Evolutionary conservation across 2,888 invertebrate genomes (phyloP).

Genomic region (Apodemia duryi): DNA sequence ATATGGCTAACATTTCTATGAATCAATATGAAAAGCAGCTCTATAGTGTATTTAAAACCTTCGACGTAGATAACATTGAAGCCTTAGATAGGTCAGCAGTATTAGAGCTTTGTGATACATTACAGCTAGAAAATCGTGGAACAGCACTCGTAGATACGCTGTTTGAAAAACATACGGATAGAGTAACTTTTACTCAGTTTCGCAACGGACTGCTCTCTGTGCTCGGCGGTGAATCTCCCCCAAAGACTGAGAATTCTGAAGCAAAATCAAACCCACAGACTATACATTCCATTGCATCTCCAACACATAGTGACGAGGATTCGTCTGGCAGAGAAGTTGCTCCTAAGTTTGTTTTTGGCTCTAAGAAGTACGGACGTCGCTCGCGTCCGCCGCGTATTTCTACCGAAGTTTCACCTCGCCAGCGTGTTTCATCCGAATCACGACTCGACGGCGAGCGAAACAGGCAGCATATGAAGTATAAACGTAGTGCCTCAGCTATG

Average conservation of each 20-base stretch:
- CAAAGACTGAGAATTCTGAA: slow-evolving; percentile 33
- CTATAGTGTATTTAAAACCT: slow-evolving; percentile 88
- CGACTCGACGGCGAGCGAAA: slow-evolving; percentile 48
- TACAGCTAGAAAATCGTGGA: slow-evolving; percentile 87
- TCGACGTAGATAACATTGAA: slow-evolving; percentile 84
- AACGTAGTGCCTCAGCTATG: slow-evolving; percentile 56
- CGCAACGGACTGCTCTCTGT: slow-evolving; percentile 86
- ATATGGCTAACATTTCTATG: slow-evolving; percentile 64
- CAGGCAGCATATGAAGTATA: slow-evolving; percentile 45
- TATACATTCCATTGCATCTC: slow-evolving; percentile 35
- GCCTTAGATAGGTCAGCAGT: slow-evolving; percentile 84
- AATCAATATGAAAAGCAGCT: slow-evolving; percentile 91
- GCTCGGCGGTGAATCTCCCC: slow-evolving; percentile 76
- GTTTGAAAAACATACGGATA: slow-evolving; percentile 69
- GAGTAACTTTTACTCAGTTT: slow-evolving; percentile 85
- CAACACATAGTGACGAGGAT: slow-evolving; percentile 63
- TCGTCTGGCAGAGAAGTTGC: slow-evolving; percentile 85
- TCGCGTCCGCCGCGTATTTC: slow-evolving; percentile 78
- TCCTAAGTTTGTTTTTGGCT: slow-evolving; percentile 85
- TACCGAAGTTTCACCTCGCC: slow-evolving; percentile 37
- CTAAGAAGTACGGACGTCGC: slow-evolving; percentile 87
- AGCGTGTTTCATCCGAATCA: slow-evolving; percentile 55
- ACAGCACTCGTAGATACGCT: slow-evolving; percentile 81
- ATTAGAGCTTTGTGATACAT: slow-evolving; percentile 84
- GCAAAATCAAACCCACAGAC: slow-evolving; percentile 38